Evolutionary conservation across 1,140 invertebrate genomes (phyloP).

Genomic region (Drosophila sp.): DNA sequence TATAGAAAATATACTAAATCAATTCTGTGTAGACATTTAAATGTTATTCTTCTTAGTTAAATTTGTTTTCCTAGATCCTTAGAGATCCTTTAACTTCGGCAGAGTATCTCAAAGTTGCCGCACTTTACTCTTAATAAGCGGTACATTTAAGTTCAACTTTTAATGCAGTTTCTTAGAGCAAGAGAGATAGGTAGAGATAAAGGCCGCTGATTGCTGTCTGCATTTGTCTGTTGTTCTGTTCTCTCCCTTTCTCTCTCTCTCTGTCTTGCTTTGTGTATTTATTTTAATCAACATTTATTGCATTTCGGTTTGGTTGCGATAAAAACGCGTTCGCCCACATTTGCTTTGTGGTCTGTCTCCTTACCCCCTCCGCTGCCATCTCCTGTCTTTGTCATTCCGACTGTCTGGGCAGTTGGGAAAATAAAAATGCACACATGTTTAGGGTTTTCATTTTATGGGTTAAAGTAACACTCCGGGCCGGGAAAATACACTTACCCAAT

Average conservation of each 20-base stretch:
- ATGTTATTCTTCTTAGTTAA: too few species aligned
- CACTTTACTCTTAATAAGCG: not conserved
- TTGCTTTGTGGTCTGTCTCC: conserved; percentile 44
- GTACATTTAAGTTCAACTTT: conserved; percentile 15
- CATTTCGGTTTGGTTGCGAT: conserved; percentile 73
- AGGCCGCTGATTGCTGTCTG: not conserved
- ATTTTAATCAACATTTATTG: conserved; percentile 81
- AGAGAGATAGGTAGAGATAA: conserved; percentile 12
- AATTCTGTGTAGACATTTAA: too few species aligned
- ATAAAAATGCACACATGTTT: conserved; percentile 68
- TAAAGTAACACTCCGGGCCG: conserved; percentile 58
- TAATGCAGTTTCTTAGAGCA: conserved; percentile 44
- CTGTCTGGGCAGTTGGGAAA: conserved; percentile 21
- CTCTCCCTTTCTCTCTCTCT: conserved; percentile 10
- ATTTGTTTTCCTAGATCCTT: too few species aligned
- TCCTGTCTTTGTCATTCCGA: conserved; percentile 45
- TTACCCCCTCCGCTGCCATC: conserved; percentile 8
- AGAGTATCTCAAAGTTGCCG: not conserved
- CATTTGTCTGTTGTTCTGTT: conserved; percentile 28
- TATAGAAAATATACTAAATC: too few species aligned
- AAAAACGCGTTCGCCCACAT: conserved; percentile 81
- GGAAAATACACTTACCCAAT: conserved; percentile 3
- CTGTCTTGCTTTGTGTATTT: conserved; percentile 37
- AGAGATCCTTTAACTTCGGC: too few species aligned
- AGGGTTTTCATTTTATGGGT: conserved; percentile 61